Percentiles rank a stretch among this genome's conserved stretches.
Evolutionary conservation across 2,113 vertebrate species (phyloP).

Genomic region (Upupa epops): DNA sequence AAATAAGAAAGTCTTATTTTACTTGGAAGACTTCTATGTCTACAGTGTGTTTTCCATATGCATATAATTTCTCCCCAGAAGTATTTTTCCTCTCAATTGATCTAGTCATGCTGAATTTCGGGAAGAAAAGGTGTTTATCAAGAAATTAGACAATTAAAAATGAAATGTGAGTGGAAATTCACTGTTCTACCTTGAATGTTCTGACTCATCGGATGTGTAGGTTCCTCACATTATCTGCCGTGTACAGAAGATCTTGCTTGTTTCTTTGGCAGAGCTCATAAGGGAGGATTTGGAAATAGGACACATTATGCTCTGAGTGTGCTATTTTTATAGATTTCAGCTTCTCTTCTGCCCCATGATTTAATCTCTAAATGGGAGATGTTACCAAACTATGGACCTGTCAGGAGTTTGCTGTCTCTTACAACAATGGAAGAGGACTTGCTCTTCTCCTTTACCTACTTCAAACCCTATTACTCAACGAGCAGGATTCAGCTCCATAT

Average conservation of each 20-base stretch:
- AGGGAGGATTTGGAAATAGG: neutral
- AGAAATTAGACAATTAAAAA: slow-evolving; percentile 33
- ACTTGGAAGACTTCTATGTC: neutral
- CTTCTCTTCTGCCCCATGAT: neutral
- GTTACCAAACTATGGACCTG: neutral
- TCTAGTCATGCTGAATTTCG: neutral
- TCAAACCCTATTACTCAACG: neutral
- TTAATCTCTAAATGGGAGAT: neutral
- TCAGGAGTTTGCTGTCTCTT: neutral
- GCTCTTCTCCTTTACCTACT: neutral
- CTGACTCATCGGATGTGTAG: neutral
- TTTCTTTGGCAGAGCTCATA: neutral
- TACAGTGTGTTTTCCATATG: slow-evolving; percentile 8
- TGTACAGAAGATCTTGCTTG: neutral
- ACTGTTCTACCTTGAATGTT: neutral
- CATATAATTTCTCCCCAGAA: neutral
- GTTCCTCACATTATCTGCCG: neutral
- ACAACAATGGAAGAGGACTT: neutral
- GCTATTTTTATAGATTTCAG: neutral
- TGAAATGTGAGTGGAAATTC: neutral
- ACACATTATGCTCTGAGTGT: neutral
- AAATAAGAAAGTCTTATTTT: neutral
- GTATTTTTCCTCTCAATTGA: neutral
- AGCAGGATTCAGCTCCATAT: neutral
- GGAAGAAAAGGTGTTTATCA: neutral